These are phyloP conservation scores for Montipora efflorescens DNA, from an alignment of 64 coral and sea anemone species.

Conservation along the genomic window DNA sequence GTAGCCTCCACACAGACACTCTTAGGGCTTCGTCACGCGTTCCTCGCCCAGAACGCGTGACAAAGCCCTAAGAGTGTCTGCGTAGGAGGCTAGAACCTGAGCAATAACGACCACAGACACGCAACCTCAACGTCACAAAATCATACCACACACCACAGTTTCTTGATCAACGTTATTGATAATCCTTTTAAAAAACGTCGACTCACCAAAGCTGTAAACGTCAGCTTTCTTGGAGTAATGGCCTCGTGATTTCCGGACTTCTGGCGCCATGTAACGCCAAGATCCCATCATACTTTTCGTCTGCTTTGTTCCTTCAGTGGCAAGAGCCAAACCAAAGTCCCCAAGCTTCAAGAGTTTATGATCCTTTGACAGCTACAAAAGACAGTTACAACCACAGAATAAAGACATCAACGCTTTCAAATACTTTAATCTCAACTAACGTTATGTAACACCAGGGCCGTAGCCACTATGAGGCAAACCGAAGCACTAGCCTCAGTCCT, in stretches of 20 bases:
- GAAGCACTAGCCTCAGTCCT: no score
- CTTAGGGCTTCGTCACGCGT: no score
- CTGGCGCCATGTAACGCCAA: slow-evolving; percentile 74
- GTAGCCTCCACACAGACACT: no score
- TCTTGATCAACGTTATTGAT: no score
- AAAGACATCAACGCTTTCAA: background rate
- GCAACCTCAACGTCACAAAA: no score
- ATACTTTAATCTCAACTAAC: background rate
- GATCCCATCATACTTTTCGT: slow-evolving; percentile 81
- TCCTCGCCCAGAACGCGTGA: no score
- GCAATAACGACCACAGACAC: no score
- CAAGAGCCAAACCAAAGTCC: slow-evolving; percentile 74
- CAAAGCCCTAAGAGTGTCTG: no score
- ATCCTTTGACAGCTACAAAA: slow-evolving; percentile 66
- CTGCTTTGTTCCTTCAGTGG: slow-evolving; percentile 71
- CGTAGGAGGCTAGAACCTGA: no score
- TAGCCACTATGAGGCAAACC: no score
- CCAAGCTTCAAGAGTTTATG: slow-evolving; percentile 66
- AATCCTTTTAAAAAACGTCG: background rate
- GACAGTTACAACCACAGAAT: background rate
- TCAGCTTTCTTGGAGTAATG: slow-evolving; percentile 73
- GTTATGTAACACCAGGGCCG: no score
- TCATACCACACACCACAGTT: no score
- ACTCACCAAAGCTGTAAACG: slow-evolving; percentile 78
- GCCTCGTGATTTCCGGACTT: slow-evolving; percentile 50